phyloP scores from a whole-genome alignment of 2,113 vertebrate species.

The Periophthalmus modestus region DNA sequence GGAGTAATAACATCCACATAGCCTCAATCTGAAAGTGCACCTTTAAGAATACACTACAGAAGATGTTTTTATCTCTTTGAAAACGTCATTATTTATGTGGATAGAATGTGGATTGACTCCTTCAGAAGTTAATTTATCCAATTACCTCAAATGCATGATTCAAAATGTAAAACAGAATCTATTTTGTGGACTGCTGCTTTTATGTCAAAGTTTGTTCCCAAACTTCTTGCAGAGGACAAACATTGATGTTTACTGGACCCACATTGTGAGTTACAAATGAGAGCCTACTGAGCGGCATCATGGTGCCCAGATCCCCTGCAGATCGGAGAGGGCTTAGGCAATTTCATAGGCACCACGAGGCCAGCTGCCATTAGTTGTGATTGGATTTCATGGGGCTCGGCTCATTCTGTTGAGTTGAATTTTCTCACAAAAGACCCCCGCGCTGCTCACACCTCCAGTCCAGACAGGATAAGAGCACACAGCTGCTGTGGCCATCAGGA shows the following conservation, averaged over 20 bases:
- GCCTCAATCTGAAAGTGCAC: too few relatives aligned
- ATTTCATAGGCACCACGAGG: constrained; percentile 39
- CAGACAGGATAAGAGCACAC: constrained; percentile 54
- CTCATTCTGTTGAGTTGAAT: constrained; percentile 55
- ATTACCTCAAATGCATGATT: neutral
- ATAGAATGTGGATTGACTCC: neutral
- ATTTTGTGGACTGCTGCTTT: neutral
- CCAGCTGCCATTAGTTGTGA: constrained; percentile 59
- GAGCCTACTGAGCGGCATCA: constrained; percentile 13
- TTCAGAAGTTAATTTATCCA: neutral
- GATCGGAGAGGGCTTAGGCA: constrained; percentile 36
- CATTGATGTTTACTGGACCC: constrained; percentile 18
- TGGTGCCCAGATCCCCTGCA: constrained; percentile 32
- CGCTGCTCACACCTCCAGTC: constrained; percentile 44
- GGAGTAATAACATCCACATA: too few relatives aligned
- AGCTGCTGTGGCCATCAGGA: constrained; percentile 35
- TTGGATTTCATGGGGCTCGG: constrained; percentile 63
- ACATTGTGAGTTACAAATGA: constrained; percentile 21
- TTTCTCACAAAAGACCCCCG: constrained; percentile 37
- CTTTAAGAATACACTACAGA: neutral
- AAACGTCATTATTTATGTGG: neutral
- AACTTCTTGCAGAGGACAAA: constrained; percentile 20
- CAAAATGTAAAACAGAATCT: neutral
- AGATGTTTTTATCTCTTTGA: too few relatives aligned
- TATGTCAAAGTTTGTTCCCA: constrained; percentile 18